A percentile compares a stretch with the other conserved stretches of the same genome.
These are phyloP conservation scores for Nothura maculosa DNA, from an alignment of 2,797 vertebrate genomes.

Conservation along the genomic window DNA sequence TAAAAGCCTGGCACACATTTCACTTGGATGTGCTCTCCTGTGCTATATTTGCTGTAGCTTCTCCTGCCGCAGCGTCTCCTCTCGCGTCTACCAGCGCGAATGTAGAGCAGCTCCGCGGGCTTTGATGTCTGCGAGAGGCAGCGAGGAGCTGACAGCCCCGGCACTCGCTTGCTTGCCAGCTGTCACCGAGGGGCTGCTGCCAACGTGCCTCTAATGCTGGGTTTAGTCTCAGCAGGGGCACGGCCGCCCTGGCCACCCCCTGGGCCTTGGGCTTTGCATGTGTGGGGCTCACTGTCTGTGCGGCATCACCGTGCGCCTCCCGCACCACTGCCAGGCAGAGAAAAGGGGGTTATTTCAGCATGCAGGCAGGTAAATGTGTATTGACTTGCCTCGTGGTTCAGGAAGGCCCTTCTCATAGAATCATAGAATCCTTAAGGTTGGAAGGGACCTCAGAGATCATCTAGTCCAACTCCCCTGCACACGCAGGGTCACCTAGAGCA, in stretches of 20 bases:
- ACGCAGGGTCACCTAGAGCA: no score
- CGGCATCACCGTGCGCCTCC: no score
- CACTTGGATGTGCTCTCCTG: neutral
- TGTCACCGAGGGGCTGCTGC: neutral
- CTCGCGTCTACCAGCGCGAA: neutral
- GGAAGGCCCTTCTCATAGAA: neutral
- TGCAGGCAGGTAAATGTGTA: neutral
- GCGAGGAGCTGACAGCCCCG: accelerated
- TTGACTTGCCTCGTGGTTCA: neutral
- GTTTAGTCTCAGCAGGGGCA: neutral
- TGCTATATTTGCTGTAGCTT: neutral
- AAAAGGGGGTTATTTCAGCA: neutral
- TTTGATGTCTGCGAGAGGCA: neutral
- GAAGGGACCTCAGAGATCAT: no score
- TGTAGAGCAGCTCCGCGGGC: neutral
- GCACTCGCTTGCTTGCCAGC: neutral
- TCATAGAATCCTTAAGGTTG: no score
- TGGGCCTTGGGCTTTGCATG: neutral
- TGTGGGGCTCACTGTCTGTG: accelerated
- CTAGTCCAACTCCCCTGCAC: no score
- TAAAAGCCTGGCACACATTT: neutral
- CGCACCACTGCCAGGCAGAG: neutral
- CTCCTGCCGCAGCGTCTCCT: neutral
- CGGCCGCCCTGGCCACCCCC: no score
- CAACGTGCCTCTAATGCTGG: accelerated